phyloP scores from a whole-genome alignment of 2,113 vertebrate species.

The Isurus oxyrinchus region DNA sequence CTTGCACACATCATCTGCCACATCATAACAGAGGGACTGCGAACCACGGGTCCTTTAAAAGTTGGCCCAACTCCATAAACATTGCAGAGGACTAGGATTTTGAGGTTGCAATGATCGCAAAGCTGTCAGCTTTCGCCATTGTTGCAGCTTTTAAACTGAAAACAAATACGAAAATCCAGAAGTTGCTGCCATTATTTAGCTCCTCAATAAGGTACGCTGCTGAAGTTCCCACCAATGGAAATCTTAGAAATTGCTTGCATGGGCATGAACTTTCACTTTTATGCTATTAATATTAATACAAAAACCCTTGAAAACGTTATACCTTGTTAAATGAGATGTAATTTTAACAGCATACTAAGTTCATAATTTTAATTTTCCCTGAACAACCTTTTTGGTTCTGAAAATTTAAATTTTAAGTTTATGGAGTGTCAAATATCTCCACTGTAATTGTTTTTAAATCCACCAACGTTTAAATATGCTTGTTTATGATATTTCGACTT shows the following conservation, averaged over 20 bases:
- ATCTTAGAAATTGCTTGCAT: neutral
- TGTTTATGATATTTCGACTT: neutral
- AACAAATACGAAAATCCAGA: too few relatives aligned
- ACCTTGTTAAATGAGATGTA: neutral
- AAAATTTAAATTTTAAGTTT: neutral
- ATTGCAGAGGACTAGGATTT: too few relatives aligned
- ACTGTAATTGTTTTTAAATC: neutral
- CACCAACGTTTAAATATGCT: neutral
- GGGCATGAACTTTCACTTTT: neutral
- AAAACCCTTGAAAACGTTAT: neutral
- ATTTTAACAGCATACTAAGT: neutral
- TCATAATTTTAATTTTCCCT: neutral
- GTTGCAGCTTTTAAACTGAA: too few relatives aligned
- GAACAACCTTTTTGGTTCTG: neutral
- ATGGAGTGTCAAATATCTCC: neutral
- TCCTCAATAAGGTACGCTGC: neutral
- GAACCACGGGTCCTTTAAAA: too few relatives aligned
- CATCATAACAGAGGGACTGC: too few relatives aligned
- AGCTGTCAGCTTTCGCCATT: too few relatives aligned
- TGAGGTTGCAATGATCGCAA: too few relatives aligned
- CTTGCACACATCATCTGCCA: too few relatives aligned
- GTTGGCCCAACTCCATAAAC: too few relatives aligned
- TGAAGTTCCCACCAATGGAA: neutral
- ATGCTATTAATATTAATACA: neutral
- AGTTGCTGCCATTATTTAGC: too few relatives aligned